Conservation (phyloP, 2,888 invertebrate species). For the Epinotia brunnichana region DNA sequence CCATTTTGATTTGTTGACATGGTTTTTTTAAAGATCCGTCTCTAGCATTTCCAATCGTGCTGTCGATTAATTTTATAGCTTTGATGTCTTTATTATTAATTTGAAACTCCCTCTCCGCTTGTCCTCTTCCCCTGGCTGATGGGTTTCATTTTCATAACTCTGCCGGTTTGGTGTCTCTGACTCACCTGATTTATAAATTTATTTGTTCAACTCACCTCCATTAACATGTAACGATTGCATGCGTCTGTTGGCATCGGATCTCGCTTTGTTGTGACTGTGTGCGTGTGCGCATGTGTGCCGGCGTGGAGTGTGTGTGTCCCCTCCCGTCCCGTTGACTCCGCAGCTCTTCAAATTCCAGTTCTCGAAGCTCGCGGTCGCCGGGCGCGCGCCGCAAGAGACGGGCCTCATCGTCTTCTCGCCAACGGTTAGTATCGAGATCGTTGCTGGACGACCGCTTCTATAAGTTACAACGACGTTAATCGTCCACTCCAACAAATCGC, state of each 20-base stretch:
- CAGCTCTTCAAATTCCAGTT: constrained; percentile 84
- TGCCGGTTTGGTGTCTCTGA: constrained; percentile 69
- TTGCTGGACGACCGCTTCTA: not conserved
- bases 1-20: not conserved
- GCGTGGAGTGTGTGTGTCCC: constrained; percentile 48
- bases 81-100: constrained; percentile 52
- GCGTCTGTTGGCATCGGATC: constrained; percentile 55
- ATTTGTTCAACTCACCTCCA: constrained; percentile 44
- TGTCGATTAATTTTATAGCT: constrained; percentile 3
- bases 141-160: constrained; percentile 76
- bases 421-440: constrained; percentile 65
- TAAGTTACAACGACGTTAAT: not conserved
- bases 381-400: constrained; percentile 73
- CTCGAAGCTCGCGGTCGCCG: constrained; percentile 77
- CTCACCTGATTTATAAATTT: constrained; percentile 58
- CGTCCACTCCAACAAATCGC: not conserved
- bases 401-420: constrained; percentile 76
- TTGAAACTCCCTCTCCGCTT: constrained; percentile 57
- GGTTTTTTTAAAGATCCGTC: not conserved
- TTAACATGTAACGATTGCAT: constrained; percentile 64
- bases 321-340: constrained; percentile 74
- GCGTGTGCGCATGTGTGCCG: constrained; percentile 46
- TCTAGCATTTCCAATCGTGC: not conserved
- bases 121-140: constrained; percentile 64
- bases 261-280: constrained; percentile 53